Conservation (phyloP, 1,140 invertebrate genomes). For the Araneus ventricosus region DNA sequence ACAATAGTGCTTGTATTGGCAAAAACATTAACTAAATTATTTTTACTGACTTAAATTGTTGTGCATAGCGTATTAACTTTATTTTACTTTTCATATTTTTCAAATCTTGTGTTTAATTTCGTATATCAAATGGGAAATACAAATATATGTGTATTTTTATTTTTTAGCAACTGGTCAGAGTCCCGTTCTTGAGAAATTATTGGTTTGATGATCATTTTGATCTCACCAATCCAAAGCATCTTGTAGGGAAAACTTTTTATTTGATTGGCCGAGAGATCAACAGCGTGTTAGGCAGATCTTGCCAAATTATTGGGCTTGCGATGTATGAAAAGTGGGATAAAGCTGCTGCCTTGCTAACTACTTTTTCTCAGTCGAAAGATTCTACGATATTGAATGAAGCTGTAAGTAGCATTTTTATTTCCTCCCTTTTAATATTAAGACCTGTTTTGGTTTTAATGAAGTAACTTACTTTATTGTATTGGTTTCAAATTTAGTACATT, state of each 20-base stretch:
- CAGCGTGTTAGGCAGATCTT: constrained; percentile 84
- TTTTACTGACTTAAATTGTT: too few species aligned
- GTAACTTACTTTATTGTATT: too few species aligned
- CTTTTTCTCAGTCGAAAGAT: constrained; percentile 74
- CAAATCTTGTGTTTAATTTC: constrained; percentile 63
- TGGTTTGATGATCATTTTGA: constrained; percentile 94
- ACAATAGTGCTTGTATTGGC: too few species aligned
- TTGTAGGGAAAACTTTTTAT: constrained; percentile 89
- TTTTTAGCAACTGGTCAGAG: constrained; percentile 85
- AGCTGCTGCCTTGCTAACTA: constrained; percentile 80
- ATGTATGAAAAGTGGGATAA: constrained; percentile 86
- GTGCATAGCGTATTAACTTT: not conserved
- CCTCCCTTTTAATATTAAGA: too few species aligned
- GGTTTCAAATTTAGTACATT: too few species aligned
- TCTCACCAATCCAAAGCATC: constrained; percentile 84
- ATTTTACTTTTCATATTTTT: constrained; percentile 62
- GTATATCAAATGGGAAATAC: not conserved
- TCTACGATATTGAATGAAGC: constrained; percentile 27
- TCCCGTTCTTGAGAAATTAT: constrained; percentile 89
- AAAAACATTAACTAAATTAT: too few species aligned
- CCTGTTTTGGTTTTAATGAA: too few species aligned
- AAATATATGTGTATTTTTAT: not conserved
- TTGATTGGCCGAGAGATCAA: constrained; percentile 82
- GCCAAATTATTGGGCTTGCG: constrained; percentile 82
- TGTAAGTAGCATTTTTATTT: constrained; percentile 23